phyloP scores from a whole-genome alignment of 1,140 invertebrate genomes.

The Brachionus calyciflorus region DNA sequence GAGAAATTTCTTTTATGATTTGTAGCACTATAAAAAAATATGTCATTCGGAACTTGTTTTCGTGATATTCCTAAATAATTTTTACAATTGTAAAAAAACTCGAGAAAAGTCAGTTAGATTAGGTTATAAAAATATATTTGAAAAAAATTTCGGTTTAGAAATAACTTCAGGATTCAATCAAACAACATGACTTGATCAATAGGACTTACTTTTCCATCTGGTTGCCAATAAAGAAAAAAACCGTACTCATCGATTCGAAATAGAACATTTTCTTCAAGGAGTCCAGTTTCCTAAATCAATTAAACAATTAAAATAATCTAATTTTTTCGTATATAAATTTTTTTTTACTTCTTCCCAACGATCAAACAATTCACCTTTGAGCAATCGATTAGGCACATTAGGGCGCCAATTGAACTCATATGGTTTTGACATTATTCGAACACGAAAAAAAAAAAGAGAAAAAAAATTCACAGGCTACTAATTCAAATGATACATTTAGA shows the following conservation, averaged over 20 bases:
- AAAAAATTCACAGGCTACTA: not conserved
- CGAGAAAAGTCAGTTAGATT: too few relatives aligned
- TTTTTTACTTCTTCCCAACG: slow-evolving; percentile 81
- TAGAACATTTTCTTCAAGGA: slow-evolving; percentile 78
- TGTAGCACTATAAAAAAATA: too few relatives aligned
- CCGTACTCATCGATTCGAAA: slow-evolving; percentile 97
- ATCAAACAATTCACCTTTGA: slow-evolving; percentile 81
- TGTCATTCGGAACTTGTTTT: too few relatives aligned
- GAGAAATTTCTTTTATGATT: too few relatives aligned
- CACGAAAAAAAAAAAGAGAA: not conserved
- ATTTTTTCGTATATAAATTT: not conserved
- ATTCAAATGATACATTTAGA: not conserved
- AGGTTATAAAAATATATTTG: too few relatives aligned
- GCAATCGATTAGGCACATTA: slow-evolving; percentile 79
- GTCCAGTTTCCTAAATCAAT: slow-evolving; percentile 71
- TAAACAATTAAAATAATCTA: not conserved
- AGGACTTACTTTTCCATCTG: slow-evolving; percentile 70
- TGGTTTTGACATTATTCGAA: slow-evolving; percentile 77
- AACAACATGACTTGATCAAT: not conserved
- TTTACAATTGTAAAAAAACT: too few relatives aligned
- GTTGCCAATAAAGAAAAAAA: slow-evolving; percentile 99
- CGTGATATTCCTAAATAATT: too few relatives aligned
- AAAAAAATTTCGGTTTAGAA: too few relatives aligned
- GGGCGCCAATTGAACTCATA: slow-evolving; percentile 98
- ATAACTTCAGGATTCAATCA: slow-evolving; percentile 2